These are phyloP conservation scores for Drosophila kokeensis DNA, from an alignment of 2,888 invertebrate genomes.

Conservation along the genomic window DNA sequence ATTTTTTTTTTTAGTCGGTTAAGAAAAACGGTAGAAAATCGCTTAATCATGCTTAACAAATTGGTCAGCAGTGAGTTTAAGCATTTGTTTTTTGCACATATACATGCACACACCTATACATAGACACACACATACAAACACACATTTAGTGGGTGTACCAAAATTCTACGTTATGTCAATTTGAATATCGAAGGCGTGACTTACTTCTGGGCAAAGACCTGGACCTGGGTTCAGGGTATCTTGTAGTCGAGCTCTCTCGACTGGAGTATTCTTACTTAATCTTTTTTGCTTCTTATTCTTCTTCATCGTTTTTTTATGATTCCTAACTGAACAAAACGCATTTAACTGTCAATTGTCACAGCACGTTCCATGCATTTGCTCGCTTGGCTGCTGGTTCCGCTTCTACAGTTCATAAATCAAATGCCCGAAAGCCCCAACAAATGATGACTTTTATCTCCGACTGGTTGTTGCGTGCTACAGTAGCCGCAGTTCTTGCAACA, in stretches of 20 bases:
- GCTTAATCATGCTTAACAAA: no score
- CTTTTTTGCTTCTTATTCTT: conserved; percentile 22
- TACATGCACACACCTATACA: not conserved
- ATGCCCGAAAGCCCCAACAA: conserved; percentile 49
- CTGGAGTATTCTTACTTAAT: not conserved
- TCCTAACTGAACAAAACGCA: conserved; percentile 65
- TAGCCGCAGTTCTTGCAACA: conserved; percentile 17
- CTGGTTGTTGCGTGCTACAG: conserved; percentile 26
- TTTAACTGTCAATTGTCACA: conserved; percentile 73
- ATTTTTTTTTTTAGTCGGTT: no score
- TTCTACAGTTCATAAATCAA: conserved; percentile 24
- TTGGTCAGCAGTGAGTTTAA: not conserved
- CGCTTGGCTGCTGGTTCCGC: conserved; percentile 45
- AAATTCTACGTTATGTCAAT: not conserved
- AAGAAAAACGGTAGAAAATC: no score
- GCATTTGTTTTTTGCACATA: not conserved
- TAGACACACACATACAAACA: not conserved
- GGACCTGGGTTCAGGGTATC: not conserved
- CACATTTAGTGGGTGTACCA: not conserved
- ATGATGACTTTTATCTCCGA: conserved; percentile 45
- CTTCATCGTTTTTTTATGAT: conserved; percentile 1
- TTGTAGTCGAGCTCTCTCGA: not conserved
- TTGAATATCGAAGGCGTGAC: not conserved
- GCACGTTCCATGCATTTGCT: conserved; percentile 55
- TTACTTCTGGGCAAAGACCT: not conserved